phyloP scores from a whole-genome alignment of 2,113 vertebrate species.

The Phoenicopterus ruber region DNA sequence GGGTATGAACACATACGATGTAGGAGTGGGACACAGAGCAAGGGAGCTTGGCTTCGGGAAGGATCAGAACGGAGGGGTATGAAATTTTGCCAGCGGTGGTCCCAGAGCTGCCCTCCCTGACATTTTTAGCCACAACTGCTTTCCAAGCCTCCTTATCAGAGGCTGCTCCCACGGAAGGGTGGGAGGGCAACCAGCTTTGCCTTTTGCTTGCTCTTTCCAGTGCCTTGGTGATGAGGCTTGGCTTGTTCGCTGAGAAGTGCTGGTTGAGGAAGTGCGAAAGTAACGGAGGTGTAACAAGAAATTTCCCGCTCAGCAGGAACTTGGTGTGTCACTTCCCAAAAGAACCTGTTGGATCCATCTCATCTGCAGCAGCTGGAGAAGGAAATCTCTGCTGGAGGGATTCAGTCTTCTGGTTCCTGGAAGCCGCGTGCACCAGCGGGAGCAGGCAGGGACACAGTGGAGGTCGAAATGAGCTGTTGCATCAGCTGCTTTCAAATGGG shows the following conservation, averaged over 20 bases:
- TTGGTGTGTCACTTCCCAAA: neutral
- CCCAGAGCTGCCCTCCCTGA: neutral
- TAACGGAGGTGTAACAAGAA: neutral
- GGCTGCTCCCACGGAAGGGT: neutral
- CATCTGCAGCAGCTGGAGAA: neutral
- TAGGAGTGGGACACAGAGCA: neutral
- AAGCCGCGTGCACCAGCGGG: accelerated
- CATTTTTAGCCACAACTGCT: neutral
- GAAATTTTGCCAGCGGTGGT: neutral
- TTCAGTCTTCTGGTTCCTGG: neutral
- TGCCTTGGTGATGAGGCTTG: neutral
- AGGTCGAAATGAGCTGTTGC: neutral
- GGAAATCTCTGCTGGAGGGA: neutral
- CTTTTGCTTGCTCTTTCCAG: neutral
- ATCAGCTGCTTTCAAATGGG: neutral
- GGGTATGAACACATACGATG: neutral
- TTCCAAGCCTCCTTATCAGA: neutral
- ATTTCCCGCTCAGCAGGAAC: neutral
- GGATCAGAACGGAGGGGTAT: neutral
- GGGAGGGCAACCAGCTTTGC: accelerated
- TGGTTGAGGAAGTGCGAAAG: neutral
- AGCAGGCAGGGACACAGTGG: neutral
- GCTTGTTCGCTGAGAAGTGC: neutral
- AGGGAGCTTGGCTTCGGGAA: neutral
- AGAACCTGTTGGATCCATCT: neutral